Base-by-base conservation (phyloP, 2,888 invertebrate genomes). In the Drosophila kanekoi region DNA sequence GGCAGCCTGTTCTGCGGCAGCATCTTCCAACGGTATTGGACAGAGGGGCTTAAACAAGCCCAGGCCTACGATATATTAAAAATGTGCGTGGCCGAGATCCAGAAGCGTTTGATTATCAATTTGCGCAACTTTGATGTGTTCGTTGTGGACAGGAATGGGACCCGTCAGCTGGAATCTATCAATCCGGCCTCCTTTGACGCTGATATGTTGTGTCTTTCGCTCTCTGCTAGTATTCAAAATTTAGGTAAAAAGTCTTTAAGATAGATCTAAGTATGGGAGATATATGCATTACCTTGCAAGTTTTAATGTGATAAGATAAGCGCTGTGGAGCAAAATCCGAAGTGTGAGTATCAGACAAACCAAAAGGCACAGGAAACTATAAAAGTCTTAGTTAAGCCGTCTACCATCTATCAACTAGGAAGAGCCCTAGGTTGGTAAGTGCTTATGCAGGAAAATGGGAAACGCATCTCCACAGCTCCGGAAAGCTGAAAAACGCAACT, bases 1-100 rank as follows among this genome's bases (percentile, higher is more conserved):
- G 98, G 98, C 85, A 97, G 98, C 18, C 96, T 95, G 90, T 97
- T 99, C 90, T 96, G 97, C 47, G 94, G 98, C 87, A 95, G 97
- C 85, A 97, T 99, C 77, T 95, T 99, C 94, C 99, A 99, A 92
- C 95, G 97, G 66, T 96, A 97, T 91, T 96, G 98, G 92, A 95
- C 94, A 83, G 41, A 92, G 94, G 96, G 96, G 91, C 94, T 97
- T 90, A 95, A 94, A 35, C 94, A 95, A 81, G 94, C 95, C 62
- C 95, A 97, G 92, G 98, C 96, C 4, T 95, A 97, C 89, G 95
- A 95, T 38, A 93, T 98, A 63, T 91, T 99, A 90, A 95, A 96
- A 91, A 96, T 95, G 91, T 98, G 98, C 92, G 95, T 98, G 10
- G 93, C 94, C 71, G 98, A 99, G 93, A 95, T 98, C 68, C 97